Percentiles rank a stretch among this genome's conserved stretches.
Evolutionary conservation across 2,888 invertebrate species (phyloP).

Genomic region (Athetis lepigone): DNA sequence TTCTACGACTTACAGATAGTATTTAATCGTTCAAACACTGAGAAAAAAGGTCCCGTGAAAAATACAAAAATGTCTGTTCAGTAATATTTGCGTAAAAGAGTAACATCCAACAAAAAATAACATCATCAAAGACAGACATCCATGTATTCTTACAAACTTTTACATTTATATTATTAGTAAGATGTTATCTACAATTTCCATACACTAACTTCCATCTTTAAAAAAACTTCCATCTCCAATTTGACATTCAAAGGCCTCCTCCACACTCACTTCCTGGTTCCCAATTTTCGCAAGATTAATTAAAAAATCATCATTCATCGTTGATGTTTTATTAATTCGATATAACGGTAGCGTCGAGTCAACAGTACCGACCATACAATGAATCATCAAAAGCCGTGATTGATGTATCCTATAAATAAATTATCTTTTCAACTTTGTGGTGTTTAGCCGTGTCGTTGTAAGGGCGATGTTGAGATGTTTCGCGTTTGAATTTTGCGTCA

Average conservation of each 20-base stretch:
- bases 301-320: slow-evolving; percentile 64
- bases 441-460: slow-evolving; percentile 45
- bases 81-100: no score
- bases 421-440: slow-evolving; percentile 64
- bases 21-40: no score
- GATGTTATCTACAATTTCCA: no score
- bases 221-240: not conserved
- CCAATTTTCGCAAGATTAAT: slow-evolving; percentile 56
- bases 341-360: slow-evolving; percentile 65
- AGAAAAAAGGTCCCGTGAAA: no score
- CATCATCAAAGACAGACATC: no score
- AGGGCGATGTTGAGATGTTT: slow-evolving; percentile 22
- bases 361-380: slow-evolving; percentile 61
- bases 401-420: slow-evolving; percentile 68
- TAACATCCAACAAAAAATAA: no score
- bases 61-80: no score
- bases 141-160: no score
- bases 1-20: no score
- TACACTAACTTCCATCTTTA: no score
- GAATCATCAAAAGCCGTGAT: slow-evolving; percentile 69
- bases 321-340: slow-evolving; percentile 66
- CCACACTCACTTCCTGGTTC: slow-evolving; percentile 20
- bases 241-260: not conserved
- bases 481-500: slow-evolving; percentile 18
- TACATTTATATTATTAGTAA: no score